A percentile compares a stretch with the other conserved stretches of the same genome.
These are phyloP conservation scores for Galagoides demidoff DNA, from an alignment of 2,797 vertebrate species.

Conservation along the genomic window DNA sequence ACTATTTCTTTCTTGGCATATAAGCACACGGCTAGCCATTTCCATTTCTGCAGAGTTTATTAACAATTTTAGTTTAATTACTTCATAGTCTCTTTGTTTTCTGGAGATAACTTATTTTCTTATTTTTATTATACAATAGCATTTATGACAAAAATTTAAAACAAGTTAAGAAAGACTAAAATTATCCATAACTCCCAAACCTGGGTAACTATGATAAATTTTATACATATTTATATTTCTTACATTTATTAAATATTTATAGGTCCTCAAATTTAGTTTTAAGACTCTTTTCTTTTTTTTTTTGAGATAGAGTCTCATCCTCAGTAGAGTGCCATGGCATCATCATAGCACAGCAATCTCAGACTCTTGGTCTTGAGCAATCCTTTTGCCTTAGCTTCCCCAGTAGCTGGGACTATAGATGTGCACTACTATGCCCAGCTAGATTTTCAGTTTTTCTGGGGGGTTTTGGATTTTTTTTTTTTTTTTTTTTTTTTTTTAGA, in stretches of 20 bases:
- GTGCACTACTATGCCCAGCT: too few relatives aligned
- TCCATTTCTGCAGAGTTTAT: not conserved
- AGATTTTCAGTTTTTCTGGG: too few relatives aligned
- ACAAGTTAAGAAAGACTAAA: conserved; percentile 38
- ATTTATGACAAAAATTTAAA: not conserved
- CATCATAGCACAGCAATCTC: too few relatives aligned
- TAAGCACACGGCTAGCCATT: not conserved
- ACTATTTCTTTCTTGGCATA: not conserved
- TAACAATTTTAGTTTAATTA: not conserved
- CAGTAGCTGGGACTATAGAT: too few relatives aligned
- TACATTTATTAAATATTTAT: not conserved
- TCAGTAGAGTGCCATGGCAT: too few relatives aligned
- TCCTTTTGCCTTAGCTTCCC: too few relatives aligned
- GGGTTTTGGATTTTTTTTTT: too few relatives aligned
- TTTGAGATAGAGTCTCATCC: too few relatives aligned
- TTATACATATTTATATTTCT: not conserved
- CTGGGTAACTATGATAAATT: not conserved
- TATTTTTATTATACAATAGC: conserved; percentile 4
- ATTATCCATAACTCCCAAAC: not conserved
- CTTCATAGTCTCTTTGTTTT: not conserved
- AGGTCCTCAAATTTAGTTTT: not conserved
- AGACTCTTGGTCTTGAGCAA: too few relatives aligned
- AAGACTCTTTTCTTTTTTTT: not conserved
- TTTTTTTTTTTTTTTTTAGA: too few relatives aligned
- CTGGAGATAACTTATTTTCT: not conserved